These are phyloP conservation scores for Fopius arisanus DNA, from an alignment of 1,140 invertebrate species.

Conservation along the genomic window DNA sequence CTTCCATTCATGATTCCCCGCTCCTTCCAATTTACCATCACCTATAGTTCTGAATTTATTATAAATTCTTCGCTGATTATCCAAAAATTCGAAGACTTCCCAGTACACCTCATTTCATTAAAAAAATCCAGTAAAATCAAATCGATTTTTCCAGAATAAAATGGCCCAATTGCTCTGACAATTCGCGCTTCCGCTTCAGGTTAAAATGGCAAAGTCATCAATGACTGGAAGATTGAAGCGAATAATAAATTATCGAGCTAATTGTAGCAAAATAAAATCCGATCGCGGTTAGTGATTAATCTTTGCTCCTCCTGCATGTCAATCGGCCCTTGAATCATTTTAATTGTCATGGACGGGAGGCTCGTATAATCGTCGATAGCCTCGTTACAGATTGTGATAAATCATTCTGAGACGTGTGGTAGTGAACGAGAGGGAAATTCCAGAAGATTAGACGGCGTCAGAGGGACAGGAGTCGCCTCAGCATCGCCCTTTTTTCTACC, in stretches of 20 bases:
- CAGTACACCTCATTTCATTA: no score
- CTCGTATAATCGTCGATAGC: neutral
- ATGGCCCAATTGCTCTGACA: no score
- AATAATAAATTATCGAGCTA: neutral
- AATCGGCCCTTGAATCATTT: neutral
- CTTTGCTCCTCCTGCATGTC: neutral
- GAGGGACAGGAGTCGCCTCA: neutral
- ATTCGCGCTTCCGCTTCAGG: no score
- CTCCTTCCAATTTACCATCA: no score
- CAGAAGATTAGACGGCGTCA: neutral
- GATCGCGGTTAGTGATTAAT: neutral
- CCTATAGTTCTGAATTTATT: no score
- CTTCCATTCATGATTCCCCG: no score
- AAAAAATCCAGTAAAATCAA: no score
- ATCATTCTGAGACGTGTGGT: neutral
- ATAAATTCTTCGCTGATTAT: no score
- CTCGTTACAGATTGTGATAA: neutral
- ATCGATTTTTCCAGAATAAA: no score
- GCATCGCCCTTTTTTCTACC: neutral
- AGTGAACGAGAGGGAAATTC: neutral
- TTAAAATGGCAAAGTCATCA: neutral
- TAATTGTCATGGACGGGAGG: neutral
- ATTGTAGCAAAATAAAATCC: neutral
- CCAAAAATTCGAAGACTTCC: no score
- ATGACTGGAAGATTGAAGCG: neutral